Base-by-base conservation (phyloP, 2,113 vertebrate species). In the Anhinga rufa region DNA sequence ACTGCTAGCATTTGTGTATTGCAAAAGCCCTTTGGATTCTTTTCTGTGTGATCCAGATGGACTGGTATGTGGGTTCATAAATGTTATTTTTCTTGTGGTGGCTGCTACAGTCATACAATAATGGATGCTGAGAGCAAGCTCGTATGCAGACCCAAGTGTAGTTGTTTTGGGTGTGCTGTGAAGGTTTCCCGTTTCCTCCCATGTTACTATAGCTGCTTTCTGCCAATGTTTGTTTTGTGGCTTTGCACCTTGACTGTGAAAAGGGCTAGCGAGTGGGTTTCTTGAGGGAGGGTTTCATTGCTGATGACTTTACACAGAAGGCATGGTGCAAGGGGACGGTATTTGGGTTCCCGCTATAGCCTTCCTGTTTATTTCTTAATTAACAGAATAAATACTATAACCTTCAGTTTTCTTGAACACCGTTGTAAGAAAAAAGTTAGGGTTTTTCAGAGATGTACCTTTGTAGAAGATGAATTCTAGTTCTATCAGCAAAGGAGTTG, bases 71-170 rank as follows among this genome's bases (percentile, higher is more conserved):
- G 2, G 29, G 32, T 42, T 91, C 55, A 17, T 11, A 20, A 75
- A 44, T 9, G 44, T 21, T 34, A 6, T 1, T 81, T 42, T 65
- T 26, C 62, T 62, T n/a, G 46, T 31, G 81, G 40, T 4, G 14
- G 51, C 57, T 72, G 65, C 42, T 90, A 1, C 51, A 49, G n/a
- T 46, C 25, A 5, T 36, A 34, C 12, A 7, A 5, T 26, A 21
- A 14, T 12, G n/a, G 58, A 3, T 21, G 54, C 60, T 54, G 81
- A 55, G 82, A 29, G 57, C 48, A 34, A 29, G 31, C 32, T 42
- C 2, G 1, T 49, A 1, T 46, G 61, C 61, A 80, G 31, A 48
- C 12, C 18, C 51, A 31, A 29, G 51, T 2, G 2, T 9, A 1
- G 4, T 32, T 52, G 61, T 2, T 58, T 38, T 72, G 71, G n/a